phyloP scores from a whole-genome alignment of 2,888 invertebrate species.

The Anodontia alba region DNA sequence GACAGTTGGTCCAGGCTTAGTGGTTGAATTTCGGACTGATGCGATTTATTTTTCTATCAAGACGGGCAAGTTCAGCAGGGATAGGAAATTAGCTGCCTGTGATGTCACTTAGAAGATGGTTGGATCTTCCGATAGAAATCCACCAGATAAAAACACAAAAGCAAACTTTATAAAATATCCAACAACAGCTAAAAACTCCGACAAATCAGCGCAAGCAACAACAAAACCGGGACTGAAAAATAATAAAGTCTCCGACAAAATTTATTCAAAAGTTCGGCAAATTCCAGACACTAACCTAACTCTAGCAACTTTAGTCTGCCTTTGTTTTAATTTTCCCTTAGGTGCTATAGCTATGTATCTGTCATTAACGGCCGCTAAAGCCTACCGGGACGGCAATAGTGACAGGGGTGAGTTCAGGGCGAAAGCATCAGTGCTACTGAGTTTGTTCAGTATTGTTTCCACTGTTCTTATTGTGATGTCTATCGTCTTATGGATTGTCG shows the following conservation, averaged over 20 bases:
- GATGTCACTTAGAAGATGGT: conserved; percentile 12
- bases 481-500: conserved; percentile 60
- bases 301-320: conserved; percentile 65
- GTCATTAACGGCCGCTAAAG: conserved; percentile 65
- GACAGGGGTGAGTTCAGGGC: conserved; percentile 60
- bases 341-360: conserved; percentile 68
- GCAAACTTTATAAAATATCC: conserved; percentile 1
- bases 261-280: background rate
- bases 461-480: conserved; percentile 69
- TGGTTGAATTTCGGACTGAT: no score
- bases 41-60: no score
- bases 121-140: background rate
- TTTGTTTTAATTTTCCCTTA: conserved; percentile 69
- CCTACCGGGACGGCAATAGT: conserved; percentile 63
- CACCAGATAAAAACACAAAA: background rate
- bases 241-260: background rate
- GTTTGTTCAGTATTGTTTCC: conserved; percentile 65
- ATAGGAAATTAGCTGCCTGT: background rate
- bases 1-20: no score
- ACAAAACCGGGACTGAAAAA: background rate
- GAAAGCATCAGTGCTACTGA: conserved; percentile 61
- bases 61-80: background rate
- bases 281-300: conserved; percentile 69
- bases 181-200: background rate
- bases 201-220: background rate